A percentile compares a stretch with the other conserved stretches of the same genome.
Conservation (phyloP, 2,888 invertebrate genomes). For the Neria commutata region DNA sequence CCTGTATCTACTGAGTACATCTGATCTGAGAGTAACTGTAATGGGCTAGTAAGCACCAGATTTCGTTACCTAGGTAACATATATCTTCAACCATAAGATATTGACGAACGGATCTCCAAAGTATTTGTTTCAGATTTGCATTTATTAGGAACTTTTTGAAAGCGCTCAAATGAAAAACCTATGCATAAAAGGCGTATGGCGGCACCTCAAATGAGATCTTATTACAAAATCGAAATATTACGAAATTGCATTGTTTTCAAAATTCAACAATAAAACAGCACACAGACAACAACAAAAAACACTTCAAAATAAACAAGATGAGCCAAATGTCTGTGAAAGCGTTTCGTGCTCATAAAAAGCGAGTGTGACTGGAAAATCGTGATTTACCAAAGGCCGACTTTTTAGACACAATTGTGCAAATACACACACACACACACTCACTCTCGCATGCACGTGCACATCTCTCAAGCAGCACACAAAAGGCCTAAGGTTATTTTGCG, state of each 20-base stretch:
- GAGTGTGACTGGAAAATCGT: conserved; percentile 2
- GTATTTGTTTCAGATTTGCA: no score
- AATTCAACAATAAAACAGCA: no score
- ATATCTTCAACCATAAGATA: no score
- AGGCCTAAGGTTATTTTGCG: not conserved
- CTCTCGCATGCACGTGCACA: not conserved
- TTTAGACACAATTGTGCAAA: not conserved
- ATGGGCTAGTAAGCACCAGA: no score
- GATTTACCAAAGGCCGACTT: conserved; percentile 5
- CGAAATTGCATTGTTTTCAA: not conserved
- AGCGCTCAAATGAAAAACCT: no score
- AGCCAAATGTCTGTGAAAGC: not conserved
- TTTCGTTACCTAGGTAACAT: no score
- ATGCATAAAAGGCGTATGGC: no score
- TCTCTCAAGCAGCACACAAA: not conserved
- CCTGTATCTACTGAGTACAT: no score
- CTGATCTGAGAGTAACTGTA: no score
- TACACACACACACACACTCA: not conserved
- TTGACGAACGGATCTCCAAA: no score
- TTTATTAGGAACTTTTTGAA: no score
- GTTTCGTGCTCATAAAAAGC: not conserved
- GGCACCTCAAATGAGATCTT: not conserved
- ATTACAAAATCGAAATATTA: not conserved
- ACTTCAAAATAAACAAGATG: not conserved
- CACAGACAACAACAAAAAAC: not conserved